Evolutionary conservation across 1,140 invertebrate genomes (phyloP).

Genomic region (Panulirus ornatus): DNA sequence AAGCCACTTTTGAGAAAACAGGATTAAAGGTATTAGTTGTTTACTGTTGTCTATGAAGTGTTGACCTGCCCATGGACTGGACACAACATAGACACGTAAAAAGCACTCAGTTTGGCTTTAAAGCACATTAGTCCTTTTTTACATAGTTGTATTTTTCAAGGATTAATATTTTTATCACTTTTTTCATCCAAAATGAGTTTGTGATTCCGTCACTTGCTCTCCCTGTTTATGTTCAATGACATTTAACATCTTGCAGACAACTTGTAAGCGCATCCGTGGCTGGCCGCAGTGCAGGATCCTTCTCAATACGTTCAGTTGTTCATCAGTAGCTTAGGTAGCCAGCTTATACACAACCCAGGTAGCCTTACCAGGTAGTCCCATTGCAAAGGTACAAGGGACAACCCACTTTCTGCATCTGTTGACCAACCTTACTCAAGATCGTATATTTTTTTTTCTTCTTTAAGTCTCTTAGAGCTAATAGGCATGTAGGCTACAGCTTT

Average conservation of each 20-base stretch:
- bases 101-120: no score
- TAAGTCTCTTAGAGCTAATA: background rate
- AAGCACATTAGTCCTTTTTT: no score
- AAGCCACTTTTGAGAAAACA: no score
- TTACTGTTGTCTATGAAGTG: no score
- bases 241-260: slow-evolving; percentile 34
- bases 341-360: no score
- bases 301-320: slow-evolving; percentile 12
- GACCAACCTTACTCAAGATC: background rate
- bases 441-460: background rate
- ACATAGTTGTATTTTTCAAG: no score
- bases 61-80: no score
- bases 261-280: background rate
- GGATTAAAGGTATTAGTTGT: no score
- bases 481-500: no score
- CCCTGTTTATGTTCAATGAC: background rate
- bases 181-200: no score
- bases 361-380: background rate
- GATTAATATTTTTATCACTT: background rate
- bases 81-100: no score
- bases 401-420: background rate
- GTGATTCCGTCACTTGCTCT: background rate
- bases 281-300: background rate
- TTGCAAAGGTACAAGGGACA: background rate
- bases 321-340: slow-evolving; percentile 46